Evolutionary conservation across 2,888 invertebrate species (phyloP), one percentile per base, ranked within the genome.

Genomic region (Terebella lapidaria): DNA sequence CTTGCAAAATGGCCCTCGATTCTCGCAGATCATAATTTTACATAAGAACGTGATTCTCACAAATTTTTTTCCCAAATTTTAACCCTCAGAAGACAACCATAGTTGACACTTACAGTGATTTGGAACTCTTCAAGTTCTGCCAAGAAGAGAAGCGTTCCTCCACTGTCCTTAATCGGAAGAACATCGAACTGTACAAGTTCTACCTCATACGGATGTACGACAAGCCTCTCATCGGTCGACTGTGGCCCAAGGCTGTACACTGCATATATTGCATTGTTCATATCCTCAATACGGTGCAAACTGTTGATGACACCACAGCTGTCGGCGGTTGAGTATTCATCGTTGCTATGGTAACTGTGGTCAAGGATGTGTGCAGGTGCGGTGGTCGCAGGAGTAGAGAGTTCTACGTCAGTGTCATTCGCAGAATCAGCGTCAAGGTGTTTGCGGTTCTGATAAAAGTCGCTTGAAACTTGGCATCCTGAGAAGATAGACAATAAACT

Each of bases 81-180:
- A n/a, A n/a, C n/a, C n/a, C n/a, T n/a, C n/a, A n/a, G n/a, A n/a
- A n/a, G n/a, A n/a, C n/a, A n/a, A n/a, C n/a, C n/a, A n/a, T n/a
- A n/a, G n/a, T n/a, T n/a, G n/a, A n/a, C 5, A 29, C 28, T 27
- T 30, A 24, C 24, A 29, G 4, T 24, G 18, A 2, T n/a, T 22
- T 24, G 18, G 25, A 35, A 57, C 27, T 27, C 58, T 18, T 24
- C 29, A 25, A 58, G 25, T 10, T 29, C 54, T 2, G 27, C 42
- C 29, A 1, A 27, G 35, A 58, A 54, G 22, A 28, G 30, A 29
- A 66, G 56, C 2, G 60, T 62, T 3, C 64, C 59, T 2, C 66
- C 66, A 20, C 54, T 59, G 59, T 66, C 66, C 42, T 62, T 58
- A 25, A 61, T 26, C 3, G 54, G 51, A 20, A 47, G 20, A 18